A percentile compares a stretch with the other conserved stretches of the same genome.
phyloP scores from a whole-genome alignment of 2,113 vertebrate species.

The Xenopus laevis region DNA sequence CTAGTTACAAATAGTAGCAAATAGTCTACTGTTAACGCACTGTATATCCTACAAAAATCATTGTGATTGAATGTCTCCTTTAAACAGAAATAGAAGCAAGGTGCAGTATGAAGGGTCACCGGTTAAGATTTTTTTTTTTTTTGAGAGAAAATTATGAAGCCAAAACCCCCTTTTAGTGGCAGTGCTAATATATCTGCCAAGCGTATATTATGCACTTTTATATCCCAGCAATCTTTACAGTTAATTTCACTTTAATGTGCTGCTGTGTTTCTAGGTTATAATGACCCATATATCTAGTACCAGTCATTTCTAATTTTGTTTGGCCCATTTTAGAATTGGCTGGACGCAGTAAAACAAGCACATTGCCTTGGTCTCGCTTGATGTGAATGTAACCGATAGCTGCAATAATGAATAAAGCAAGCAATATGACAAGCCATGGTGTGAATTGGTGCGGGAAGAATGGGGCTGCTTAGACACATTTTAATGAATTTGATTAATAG shows the following conservation, averaged over 20 bases:
- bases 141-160: too few species aligned
- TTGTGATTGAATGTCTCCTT: too few species aligned
- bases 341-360: conserved; percentile 2
- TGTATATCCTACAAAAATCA: too few species aligned
- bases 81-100: too few species aligned
- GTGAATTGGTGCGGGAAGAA: background rate
- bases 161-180: background rate
- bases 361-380: background rate
- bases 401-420: conserved; percentile 5
- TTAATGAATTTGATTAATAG: conserved; percentile 2
- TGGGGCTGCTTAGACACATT: background rate
- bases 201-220: background rate
- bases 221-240: background rate
- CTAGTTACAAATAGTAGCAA: too few species aligned
- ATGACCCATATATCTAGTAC: background rate
- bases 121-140: too few species aligned
- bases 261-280: background rate
- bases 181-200: background rate
- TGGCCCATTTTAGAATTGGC: background rate
- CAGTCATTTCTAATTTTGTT: conserved; percentile 2
- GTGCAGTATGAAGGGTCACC: too few species aligned
- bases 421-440: background rate
- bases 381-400: background rate
- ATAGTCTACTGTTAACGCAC: too few species aligned
- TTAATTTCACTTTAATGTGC: background rate